Evolutionary conservation across 2,113 vertebrate species (phyloP).

Genomic region (Corythornis madagascariensis): DNA sequence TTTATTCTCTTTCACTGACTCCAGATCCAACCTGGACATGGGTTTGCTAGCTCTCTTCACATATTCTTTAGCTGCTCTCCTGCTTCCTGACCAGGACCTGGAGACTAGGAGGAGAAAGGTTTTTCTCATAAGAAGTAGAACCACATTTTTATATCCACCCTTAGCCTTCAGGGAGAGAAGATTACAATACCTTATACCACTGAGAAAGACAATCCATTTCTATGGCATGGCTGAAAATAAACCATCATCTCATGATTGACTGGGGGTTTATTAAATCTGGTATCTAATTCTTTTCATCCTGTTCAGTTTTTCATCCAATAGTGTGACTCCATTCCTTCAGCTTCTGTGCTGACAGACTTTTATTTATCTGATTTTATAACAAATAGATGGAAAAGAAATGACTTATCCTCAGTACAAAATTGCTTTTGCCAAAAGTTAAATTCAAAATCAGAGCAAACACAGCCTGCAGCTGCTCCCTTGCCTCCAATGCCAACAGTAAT

Average conservation of each 20-base stretch:
- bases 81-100: background rate
- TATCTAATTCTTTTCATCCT: background rate
- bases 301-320: background rate
- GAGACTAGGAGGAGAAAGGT: background rate
- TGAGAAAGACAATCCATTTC: background rate
- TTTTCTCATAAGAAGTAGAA: background rate
- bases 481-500: background rate
- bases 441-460: slow-evolving; percentile 15
- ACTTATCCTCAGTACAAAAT: background rate
- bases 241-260: background rate
- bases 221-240: background rate
- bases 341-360: background rate
- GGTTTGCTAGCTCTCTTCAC: background rate
- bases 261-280: background rate
- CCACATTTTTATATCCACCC: background rate
- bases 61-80: background rate
- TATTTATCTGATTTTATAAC: background rate
- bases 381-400: background rate
- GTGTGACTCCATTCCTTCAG: background rate
- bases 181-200: background rate
- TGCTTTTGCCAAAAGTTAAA: background rate
- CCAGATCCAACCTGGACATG: background rate
- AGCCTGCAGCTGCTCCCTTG: background rate
- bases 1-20: background rate
- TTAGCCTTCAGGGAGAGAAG: background rate